A percentile compares a stretch with the other conserved stretches of the same genome.
These are phyloP conservation scores for Lanius ludovicianus DNA, from an alignment of 2,113 vertebrate species.

Conservation along the genomic window DNA sequence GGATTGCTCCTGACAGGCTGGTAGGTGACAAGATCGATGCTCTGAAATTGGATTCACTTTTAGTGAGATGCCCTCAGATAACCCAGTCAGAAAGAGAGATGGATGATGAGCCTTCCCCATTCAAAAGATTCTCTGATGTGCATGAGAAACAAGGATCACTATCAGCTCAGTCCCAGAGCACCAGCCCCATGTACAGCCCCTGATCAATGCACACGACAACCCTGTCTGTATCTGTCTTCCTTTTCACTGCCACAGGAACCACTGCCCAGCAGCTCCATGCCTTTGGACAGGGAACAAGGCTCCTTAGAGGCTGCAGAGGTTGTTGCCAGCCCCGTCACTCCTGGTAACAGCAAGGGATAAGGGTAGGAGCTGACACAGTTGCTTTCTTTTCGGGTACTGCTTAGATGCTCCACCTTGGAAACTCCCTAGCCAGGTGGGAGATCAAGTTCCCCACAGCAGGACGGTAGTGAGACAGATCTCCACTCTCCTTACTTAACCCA, in stretches of 20 bases:
- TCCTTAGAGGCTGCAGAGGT: not conserved
- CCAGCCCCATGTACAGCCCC: not conserved
- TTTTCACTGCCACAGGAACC: not conserved
- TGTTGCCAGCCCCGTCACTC: not conserved
- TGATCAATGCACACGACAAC: rapidly evolving
- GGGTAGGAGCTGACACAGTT: not conserved
- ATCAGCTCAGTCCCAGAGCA: not conserved
- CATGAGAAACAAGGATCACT: not conserved
- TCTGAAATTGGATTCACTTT: constrained; percentile 24
- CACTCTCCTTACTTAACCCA: not conserved
- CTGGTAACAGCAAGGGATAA: not conserved
- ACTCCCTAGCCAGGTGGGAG: not conserved
- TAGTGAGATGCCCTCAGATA: not conserved
- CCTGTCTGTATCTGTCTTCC: not conserved
- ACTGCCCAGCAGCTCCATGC: not conserved
- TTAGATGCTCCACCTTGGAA: not conserved
- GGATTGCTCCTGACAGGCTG: not conserved
- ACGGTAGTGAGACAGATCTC: not conserved
- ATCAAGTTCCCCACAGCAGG: not conserved
- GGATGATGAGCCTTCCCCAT: not conserved
- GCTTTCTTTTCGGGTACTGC: not conserved
- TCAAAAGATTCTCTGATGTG: not conserved
- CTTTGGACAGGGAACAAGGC: not conserved
- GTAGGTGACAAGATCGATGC: not conserved
- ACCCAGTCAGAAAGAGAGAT: not conserved